Evolutionary conservation across 2,888 invertebrate species (phyloP).

Genomic region (Conops quadrifasciatus): DNA sequence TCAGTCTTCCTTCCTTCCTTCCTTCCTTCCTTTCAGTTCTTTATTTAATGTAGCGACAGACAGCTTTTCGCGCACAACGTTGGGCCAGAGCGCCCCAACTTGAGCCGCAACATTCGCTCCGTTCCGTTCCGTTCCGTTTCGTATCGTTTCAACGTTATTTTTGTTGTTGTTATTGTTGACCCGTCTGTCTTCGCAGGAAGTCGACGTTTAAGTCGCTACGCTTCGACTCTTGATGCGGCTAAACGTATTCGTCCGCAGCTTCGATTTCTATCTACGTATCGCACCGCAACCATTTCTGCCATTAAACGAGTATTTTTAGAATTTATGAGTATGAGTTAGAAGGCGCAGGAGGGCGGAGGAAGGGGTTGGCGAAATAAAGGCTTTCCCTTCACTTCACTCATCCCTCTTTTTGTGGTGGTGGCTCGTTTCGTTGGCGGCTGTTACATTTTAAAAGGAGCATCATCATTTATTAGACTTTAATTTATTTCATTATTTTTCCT

Average conservation of each 20-base stretch:
- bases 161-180: no score
- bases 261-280: slow-evolving; percentile 1
- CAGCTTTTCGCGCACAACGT: no score
- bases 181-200: not conserved
- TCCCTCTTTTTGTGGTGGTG: not conserved
- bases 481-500: not conserved
- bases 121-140: no score
- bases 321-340: slow-evolving; percentile 8
- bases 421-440: not conserved
- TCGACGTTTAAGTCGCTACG: not conserved
- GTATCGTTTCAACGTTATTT: not conserved
- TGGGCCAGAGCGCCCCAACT: no score
- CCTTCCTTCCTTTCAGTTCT: no score
- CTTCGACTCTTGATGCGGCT: not conserved
- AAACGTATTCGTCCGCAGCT: slow-evolving; percentile 13
- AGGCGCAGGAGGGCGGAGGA: not conserved
- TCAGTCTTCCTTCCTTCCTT: no score
- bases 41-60: no score
- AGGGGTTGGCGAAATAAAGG: not conserved
- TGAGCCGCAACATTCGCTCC: no score
- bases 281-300: not conserved
- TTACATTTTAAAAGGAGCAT: not conserved
- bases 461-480: slow-evolving; percentile 3
- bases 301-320: slow-evolving; percentile 6
- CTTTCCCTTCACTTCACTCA: no score